Evolutionary conservation across 2,797 vertebrate species (phyloP), one percentile per base, ranked within the genome.

Genomic region (Danio albolineatus): DNA sequence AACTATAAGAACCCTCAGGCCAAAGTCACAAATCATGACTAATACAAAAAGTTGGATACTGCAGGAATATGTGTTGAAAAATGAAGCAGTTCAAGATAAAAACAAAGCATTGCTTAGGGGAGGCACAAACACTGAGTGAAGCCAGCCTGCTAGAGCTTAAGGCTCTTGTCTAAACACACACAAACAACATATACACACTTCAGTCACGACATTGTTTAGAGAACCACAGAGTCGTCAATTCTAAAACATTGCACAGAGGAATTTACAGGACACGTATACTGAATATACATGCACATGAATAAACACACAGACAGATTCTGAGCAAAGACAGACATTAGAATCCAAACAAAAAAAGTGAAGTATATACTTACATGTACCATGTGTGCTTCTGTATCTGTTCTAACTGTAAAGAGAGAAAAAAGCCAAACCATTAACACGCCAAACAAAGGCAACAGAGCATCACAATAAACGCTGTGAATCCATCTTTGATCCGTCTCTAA

Each of bases 301-400:
- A 60, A 21, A 64, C 16, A 74, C 51, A 56, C 16, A 28, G 21
- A 48, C 56, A 43, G 51, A 65, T 1, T 65, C 16, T 64, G 10
- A 54, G 17, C 6, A 70, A 39, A 72, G 19, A n/a, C 71, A 56
- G 49, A 53, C 10, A 56, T 36, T 19, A 12, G 53, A 54, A 36
- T 57, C 2, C 12, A 8, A 38, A 17, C 5, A 72, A 28, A 28
- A 6, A 72, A 10, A 64, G 6, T 17, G 13, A 10, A 49, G 61
- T 21, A 46, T 57, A 84, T 96, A 99, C 98, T 98, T 91, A 99
- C 97, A 98, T 95, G 92, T 99, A 99, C 98, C 97, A 99, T 82
- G 94, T 96, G 91, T 99, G 98, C 94, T 98, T 99, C 95, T 99
- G 98, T 94, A 99, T 98, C 94, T 97, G 96, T 93, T 99, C 98